Evolutionary conservation across 2,888 invertebrate species (phyloP).

Genomic region (Nomada fabriciana): DNA sequence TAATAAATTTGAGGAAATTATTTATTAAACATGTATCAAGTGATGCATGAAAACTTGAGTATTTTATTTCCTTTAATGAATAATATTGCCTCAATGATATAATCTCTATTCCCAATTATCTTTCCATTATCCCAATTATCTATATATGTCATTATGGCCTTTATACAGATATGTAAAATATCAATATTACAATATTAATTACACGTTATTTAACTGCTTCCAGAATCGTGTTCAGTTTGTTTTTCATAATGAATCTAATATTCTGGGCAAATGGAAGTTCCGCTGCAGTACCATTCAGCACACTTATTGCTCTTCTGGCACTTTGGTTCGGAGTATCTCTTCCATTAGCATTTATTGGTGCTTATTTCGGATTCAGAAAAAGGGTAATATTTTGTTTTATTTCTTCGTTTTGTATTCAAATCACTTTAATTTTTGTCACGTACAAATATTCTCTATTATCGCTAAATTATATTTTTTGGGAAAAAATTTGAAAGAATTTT

Average conservation of each 20-base stretch:
- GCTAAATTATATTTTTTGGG: neutral
- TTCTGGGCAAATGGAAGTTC: constrained; percentile 98
- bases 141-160: neutral
- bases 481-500: constrained; percentile 6
- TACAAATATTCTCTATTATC: neutral
- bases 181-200: neutral
- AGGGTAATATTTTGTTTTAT: constrained; percentile 87
- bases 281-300: constrained; percentile 98
- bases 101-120: no score
- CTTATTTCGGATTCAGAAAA: constrained; percentile 99
- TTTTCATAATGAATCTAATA: constrained; percentile 98
- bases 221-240: constrained; percentile 97
- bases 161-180: neutral
- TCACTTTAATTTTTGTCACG: neutral
- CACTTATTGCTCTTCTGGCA: constrained; percentile 95
- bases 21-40: neutral
- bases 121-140: neutral
- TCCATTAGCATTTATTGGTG: constrained; percentile 98
- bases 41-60: neutral
- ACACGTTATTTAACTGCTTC: neutral
- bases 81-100: no score
- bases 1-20: neutral
- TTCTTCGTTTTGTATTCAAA: neutral
- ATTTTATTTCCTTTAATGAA: no score
- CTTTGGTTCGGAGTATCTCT: constrained; percentile 99